Percentiles rank a stretch among this genome's conserved stretches.
phyloP scores from a whole-genome alignment of 2,113 vertebrate genomes.

The Pelecanus crispus region DNA sequence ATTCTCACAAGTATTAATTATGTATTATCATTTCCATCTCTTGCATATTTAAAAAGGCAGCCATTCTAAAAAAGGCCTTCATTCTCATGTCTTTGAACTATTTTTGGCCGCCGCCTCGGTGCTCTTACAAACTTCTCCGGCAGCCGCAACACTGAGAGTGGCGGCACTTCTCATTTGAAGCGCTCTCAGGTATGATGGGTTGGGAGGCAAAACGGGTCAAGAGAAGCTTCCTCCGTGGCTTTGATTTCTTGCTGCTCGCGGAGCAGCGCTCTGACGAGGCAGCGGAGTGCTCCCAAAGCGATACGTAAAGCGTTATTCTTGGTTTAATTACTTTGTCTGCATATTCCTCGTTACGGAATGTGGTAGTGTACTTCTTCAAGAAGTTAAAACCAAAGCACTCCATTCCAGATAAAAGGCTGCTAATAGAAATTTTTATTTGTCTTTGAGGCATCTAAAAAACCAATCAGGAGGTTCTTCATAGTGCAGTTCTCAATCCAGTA shows the following conservation, averaged over 20 bases:
- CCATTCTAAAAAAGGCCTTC: background rate
- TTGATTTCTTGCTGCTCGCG: background rate
- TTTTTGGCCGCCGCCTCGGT: background rate
- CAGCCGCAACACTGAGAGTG: background rate
- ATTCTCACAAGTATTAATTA: background rate
- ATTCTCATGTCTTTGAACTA: background rate
- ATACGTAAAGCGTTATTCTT: background rate
- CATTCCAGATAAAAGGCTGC: background rate
- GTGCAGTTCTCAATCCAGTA: background rate
- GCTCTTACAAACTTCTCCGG: background rate
- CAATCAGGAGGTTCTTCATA: background rate
- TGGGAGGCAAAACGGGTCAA: background rate
- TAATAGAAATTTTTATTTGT: background rate
- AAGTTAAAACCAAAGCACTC: background rate
- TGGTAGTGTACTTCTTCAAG: background rate
- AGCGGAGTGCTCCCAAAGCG: background rate
- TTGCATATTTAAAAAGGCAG: background rate
- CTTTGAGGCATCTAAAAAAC: background rate
- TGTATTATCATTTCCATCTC: background rate
- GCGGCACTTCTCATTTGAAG: background rate
- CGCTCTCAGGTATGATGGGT: background rate
- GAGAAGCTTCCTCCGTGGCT: background rate
- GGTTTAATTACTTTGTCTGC: background rate
- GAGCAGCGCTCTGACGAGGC: background rate
- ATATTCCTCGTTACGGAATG: rapidly evolving